These are phyloP conservation scores for Coelopa frigida DNA, from an alignment of 1,140 invertebrate species.

Conservation along the genomic window DNA sequence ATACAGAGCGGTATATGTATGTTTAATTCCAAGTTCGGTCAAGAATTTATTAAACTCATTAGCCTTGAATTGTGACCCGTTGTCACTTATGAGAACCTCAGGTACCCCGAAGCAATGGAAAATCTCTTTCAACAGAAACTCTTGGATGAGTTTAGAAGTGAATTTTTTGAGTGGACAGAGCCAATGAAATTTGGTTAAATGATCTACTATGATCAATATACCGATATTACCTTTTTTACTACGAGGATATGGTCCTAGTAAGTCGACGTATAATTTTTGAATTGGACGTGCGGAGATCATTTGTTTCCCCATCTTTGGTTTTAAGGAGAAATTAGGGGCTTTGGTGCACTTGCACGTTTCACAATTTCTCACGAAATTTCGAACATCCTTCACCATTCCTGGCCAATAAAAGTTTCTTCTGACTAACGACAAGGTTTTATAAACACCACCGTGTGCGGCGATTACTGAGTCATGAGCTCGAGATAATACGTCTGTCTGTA, in stretches of 20 bases:
- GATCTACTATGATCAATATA: too few species aligned
- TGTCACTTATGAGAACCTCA: too few species aligned
- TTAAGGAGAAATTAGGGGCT: not conserved
- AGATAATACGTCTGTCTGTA: not conserved
- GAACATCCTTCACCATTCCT: constrained; percentile 5
- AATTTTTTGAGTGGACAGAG: too few species aligned
- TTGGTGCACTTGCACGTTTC: constrained; percentile 1
- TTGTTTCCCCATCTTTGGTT: not conserved
- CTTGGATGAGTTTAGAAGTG: too few species aligned
- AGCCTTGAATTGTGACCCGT: too few species aligned
- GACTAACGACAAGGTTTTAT: not conserved
- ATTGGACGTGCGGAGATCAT: not conserved
- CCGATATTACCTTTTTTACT: not conserved
- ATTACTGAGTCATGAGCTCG: not conserved
- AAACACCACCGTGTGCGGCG: not conserved
- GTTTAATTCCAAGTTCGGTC: too few species aligned
- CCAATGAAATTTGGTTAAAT: too few species aligned
- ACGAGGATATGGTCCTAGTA: constrained; percentile 12
- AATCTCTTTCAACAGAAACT: too few species aligned
- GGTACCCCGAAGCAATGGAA: too few species aligned
- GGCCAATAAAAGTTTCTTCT: not conserved
- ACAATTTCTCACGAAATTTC: not conserved
- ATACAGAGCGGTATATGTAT: too few species aligned
- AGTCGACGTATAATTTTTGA: constrained; percentile 7
- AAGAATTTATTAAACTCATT: too few species aligned